Base-by-base conservation (phyloP, 2,113 vertebrate species). In the Cyprinodon tularosa region DNA sequence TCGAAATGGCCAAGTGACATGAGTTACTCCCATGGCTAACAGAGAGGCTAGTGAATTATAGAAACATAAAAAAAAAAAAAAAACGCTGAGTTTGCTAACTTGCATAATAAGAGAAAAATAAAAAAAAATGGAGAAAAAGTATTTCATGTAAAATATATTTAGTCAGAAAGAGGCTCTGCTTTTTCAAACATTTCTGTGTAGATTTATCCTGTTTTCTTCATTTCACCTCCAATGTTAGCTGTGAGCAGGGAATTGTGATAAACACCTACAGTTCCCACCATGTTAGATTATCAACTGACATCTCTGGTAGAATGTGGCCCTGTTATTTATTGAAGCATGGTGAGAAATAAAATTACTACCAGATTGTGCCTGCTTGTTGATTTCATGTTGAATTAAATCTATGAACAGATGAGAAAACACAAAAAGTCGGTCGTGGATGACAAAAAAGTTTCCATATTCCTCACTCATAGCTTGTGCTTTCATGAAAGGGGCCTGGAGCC, bases 261-360 rank as follows among this genome's bases (percentile, higher is more conserved):
- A 57, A 9, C 50, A 57, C 50, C 50, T n/a, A 57, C 50, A 57
- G 69, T 69, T 71, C 80, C 72, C 69, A 22, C 36, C 44, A 62
- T 45, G 81, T 73, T 75, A 72, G 72, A 62, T 60, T 68, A 29
- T 59, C 65, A 45, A 3, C 36, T 47, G 76, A 36, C 74, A 71
- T 68, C 45, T 74, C 72, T 72, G 45, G 81, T 67, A 62, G 65
- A 67, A 61, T 68, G 22, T 38, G 47, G 57, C 20, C 13, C 70
- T 60, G 22, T 13, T 37, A 13, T 62, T 37, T 14, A 62, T 62
- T 67, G 50, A 76, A 66, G 64, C 70, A 69, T 71, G 64, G 67
- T 69, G 64, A 81, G 45, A 72, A 83, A 68, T 44, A 61, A 15
- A 59, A 84, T 42, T 59, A 57, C 45, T 8, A 62, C 20, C 61